Conservation (phyloP, 1,140 invertebrate species). For the Drosophila erecta region DNA sequence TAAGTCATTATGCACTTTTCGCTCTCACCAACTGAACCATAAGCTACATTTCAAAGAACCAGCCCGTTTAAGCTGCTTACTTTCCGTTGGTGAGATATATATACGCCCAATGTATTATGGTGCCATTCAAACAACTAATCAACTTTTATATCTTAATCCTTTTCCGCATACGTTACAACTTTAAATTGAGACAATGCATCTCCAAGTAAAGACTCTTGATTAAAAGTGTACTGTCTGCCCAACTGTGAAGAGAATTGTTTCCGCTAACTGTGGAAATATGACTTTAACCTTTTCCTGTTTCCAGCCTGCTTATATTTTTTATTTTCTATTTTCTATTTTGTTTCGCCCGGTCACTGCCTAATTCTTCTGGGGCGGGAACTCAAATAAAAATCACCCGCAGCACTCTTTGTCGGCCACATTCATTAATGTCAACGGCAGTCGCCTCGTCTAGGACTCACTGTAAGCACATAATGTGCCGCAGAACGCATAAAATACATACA, state of each 20-base stretch:
- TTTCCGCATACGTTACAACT: too few species aligned
- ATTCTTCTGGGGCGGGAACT: slow-evolving; percentile 30
- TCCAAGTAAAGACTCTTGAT: background rate
- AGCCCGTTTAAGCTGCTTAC: too few species aligned
- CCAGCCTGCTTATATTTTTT: slow-evolving; percentile 18
- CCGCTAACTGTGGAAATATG: slow-evolving; percentile 4
- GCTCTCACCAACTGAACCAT: background rate
- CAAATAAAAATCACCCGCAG: slow-evolving; percentile 77
- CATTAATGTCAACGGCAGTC: slow-evolving; percentile 71
- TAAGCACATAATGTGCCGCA: slow-evolving; percentile 74
- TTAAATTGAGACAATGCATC: too few species aligned
- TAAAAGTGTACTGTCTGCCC: background rate
- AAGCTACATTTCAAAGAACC: background rate
- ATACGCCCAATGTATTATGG: too few species aligned
- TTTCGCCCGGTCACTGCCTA: slow-evolving; percentile 27
- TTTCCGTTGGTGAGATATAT: too few species aligned
- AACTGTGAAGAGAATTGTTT: background rate
- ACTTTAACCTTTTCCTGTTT: slow-evolving; percentile 13
- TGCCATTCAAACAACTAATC: too few species aligned
- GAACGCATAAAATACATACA: slow-evolving; percentile 72
- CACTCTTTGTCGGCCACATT: slow-evolving; percentile 66
- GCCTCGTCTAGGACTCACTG: slow-evolving; percentile 56
- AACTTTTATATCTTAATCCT: too few species aligned
- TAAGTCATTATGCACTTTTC: background rate
- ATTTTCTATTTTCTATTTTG: slow-evolving; percentile 6